phyloP scores from a whole-genome alignment of 2,888 invertebrate species.

The Rhagonycha fulva region DNA sequence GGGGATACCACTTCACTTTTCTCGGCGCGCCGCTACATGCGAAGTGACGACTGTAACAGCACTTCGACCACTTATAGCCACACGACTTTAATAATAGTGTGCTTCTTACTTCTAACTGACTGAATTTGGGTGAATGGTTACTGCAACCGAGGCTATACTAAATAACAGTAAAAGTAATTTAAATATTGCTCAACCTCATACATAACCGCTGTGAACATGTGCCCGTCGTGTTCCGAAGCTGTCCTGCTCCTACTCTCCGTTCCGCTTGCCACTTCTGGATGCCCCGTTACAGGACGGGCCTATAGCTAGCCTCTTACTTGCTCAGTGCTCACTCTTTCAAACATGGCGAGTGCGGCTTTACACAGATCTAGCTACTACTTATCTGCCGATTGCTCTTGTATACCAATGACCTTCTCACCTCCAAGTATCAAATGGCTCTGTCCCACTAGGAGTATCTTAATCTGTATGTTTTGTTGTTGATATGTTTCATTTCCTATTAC shows the following conservation, averaged over 20 bases:
- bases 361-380: slow-evolving; percentile 40
- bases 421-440: slow-evolving; percentile 63
- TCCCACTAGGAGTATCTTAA: slow-evolving; percentile 58
- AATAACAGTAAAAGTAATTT: slow-evolving; percentile 37
- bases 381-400: slow-evolving; percentile 50
- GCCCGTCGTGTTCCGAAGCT: slow-evolving; percentile 39
- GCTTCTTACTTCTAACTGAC: slow-evolving; percentile 33
- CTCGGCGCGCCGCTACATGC: slow-evolving; percentile 48
- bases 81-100: slow-evolving; percentile 43
- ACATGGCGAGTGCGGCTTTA: slow-evolving; percentile 26
- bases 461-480: slow-evolving; percentile 58
- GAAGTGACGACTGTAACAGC: slow-evolving; percentile 49
- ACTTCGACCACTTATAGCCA: slow-evolving; percentile 54
- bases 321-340: slow-evolving; percentile 28
- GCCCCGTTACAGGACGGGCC: slow-evolving; percentile 39
- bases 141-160: slow-evolving; percentile 51
- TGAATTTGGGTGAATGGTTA: slow-evolving; percentile 27
- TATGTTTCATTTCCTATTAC: slow-evolving; percentile 52
- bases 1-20: slow-evolving; percentile 40
- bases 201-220: slow-evolving; percentile 43
- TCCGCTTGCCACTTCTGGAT: slow-evolving; percentile 40
- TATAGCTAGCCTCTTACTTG: slow-evolving; percentile 29
- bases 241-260: slow-evolving; percentile 34
- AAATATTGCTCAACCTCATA: slow-evolving; percentile 31
- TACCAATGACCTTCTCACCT: slow-evolving; percentile 58